phyloP scores from a whole-genome alignment of 2,797 vertebrate species.

The Setipinna tenuifilis region DNA sequence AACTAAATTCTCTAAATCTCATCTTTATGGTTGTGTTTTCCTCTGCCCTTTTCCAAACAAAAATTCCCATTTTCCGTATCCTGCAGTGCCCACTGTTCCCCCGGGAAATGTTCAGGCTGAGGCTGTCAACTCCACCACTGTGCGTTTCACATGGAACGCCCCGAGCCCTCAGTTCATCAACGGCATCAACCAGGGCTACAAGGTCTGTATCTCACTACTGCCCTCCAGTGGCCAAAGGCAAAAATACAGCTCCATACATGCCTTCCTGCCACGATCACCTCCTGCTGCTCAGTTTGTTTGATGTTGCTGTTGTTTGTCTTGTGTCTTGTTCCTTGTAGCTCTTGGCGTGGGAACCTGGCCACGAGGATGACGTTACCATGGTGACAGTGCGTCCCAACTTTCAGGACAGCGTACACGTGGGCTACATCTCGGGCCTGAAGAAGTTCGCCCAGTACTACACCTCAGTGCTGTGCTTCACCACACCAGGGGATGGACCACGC shows the following conservation, averaged over 20 bases:
- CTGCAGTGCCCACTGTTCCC: conserved; percentile 93
- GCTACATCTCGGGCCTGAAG: conserved; percentile 86
- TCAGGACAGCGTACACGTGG: conserved; percentile 91
- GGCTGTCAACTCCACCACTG: conserved; percentile 92
- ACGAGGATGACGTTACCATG: conserved; percentile 82
- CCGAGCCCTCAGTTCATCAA: conserved; percentile 99
- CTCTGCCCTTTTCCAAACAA: not conserved
- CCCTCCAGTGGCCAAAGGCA: conserved; percentile 68
- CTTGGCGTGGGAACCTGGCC: conserved; percentile 88
- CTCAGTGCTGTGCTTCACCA: conserved; percentile 95
- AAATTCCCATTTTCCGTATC: conserved; percentile 36
- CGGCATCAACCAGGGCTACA: conserved; percentile 98
- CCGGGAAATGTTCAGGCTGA: conserved; percentile 90
- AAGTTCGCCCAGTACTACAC: conserved; percentile 90
- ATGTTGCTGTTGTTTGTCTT: conserved; percentile 9
- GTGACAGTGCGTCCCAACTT: conserved; percentile 93
- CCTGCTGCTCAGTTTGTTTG: conserved; percentile 27
- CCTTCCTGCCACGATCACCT: conserved; percentile 31
- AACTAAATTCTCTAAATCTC: too few species aligned
- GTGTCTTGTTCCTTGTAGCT: conserved; percentile 72
- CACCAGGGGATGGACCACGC: conserved; percentile 93
- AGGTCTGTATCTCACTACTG: conserved; percentile 77
- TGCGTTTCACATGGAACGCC: conserved; percentile 95
- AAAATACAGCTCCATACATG: conserved; percentile 29
- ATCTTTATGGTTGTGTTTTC: too few species aligned